These are phyloP conservation scores for Leuciscus waleckii DNA, from an alignment of 2,797 vertebrate genomes.

Conservation along the genomic window DNA sequence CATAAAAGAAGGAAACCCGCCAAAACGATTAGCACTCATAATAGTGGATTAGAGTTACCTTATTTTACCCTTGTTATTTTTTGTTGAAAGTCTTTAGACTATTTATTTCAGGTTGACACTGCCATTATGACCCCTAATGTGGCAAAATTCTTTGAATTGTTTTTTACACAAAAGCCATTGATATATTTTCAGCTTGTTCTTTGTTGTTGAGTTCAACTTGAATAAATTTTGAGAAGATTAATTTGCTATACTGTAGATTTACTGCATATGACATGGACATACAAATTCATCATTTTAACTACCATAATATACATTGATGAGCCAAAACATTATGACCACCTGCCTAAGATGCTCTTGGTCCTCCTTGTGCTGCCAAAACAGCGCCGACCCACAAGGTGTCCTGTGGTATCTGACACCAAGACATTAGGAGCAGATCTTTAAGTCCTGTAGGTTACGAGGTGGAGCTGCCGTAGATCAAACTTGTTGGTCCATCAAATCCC, in stretches of 20 bases:
- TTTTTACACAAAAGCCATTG: constrained; percentile 18
- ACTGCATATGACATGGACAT: neutral
- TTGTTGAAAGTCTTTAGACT: neutral
- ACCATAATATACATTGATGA: neutral
- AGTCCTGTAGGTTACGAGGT: neutral
- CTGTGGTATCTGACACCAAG: neutral
- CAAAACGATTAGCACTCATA: neutral
- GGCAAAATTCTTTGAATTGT: neutral
- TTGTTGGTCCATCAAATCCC: neutral
- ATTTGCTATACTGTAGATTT: neutral
- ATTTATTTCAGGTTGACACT: neutral
- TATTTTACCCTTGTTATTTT: neutral
- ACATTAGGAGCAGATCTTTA: neutral
- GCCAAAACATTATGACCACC: neutral
- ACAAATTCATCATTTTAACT: neutral
- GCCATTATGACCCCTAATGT: neutral
- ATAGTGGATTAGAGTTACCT: neutral
- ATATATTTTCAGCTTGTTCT: constrained; percentile 3
- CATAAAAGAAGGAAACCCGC: neutral
- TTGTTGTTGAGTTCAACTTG: constrained; percentile 2
- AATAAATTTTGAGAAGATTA: constrained; percentile 17
- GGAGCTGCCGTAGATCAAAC: neutral
- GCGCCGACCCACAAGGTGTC: neutral
- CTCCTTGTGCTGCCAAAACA: neutral
- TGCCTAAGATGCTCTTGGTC: neutral